These are phyloP conservation scores for Archips xylosteana DNA, from an alignment of 2,888 invertebrate species.

Conservation along the genomic window DNA sequence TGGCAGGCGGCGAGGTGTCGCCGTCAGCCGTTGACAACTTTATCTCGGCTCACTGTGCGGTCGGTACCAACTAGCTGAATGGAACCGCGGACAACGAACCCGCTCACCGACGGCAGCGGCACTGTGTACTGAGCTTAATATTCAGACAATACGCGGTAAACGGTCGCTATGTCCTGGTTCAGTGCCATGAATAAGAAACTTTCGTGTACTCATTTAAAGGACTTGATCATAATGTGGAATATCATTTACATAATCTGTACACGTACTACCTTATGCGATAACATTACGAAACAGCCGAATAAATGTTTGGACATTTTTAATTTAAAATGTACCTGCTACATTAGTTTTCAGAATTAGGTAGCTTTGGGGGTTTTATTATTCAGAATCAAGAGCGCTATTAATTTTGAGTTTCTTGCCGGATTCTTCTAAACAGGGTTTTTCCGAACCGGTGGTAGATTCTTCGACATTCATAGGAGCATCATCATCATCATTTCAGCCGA, in stretches of 20 bases:
- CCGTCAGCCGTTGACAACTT: slow-evolving; percentile 65
- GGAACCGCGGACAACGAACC: slow-evolving; percentile 52
- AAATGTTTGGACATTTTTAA: not conserved
- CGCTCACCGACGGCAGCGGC: slow-evolving; percentile 18
- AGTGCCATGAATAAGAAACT: not conserved
- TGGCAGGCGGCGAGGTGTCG: slow-evolving; percentile 48
- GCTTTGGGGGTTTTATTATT: too few species aligned
- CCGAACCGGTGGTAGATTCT: too few species aligned
- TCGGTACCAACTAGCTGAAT: slow-evolving; percentile 57
- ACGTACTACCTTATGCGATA: not conserved
- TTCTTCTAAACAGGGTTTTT: too few species aligned
- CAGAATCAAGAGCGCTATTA: too few species aligned
- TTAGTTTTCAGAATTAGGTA: too few species aligned
- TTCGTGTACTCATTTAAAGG: not conserved
- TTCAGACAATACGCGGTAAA: slow-evolving; percentile 11
- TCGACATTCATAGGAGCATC: too few species aligned
- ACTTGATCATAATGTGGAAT: not conserved
- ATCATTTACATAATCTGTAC: not conserved
- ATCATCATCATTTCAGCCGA: too few species aligned
- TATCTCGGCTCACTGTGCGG: slow-evolving; percentile 65
- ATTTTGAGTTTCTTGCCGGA: too few species aligned
- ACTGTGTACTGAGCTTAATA: slow-evolving; percentile 4
- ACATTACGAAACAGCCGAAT: not conserved
- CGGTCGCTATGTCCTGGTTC: not conserved
- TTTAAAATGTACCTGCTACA: too few species aligned